Evolutionary conservation across 2,113 vertebrate species (phyloP), one percentile per base, ranked within the genome.

Genomic region (Polypterus senegalus): DNA sequence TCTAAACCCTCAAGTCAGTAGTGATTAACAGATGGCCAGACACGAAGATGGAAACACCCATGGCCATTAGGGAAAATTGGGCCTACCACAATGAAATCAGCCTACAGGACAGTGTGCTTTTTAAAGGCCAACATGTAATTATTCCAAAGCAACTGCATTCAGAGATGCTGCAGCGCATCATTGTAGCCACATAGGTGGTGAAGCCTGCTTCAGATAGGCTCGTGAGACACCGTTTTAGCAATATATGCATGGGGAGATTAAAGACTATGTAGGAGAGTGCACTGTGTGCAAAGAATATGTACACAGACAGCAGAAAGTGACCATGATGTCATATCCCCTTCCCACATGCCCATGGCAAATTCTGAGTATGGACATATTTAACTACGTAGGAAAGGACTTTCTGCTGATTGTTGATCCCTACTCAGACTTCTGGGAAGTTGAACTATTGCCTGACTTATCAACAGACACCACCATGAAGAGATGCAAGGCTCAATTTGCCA

Each of bases 391-490:
- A 61, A 48, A 60, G 27, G 70, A 71, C 56, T 67, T 63, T 27
- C 47, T 53, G 49, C 52, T 58, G 55, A 72, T 51, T 57, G 66
- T 61, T 72, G 66, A 70, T 68, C 71, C 68, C 27, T 54, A 69
- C 48, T 67, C 56, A 59, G 75, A 77, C 72, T 76, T 77, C 72
- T 69, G 65, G 71, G 70, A 74, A 73, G 62, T 67, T 64, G 66
- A 70, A 27, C 27, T 27, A 27, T 27, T 27, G 27, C 27, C 27
- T 27, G 27, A 27, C 27, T 2, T 27, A 27, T 27, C 27, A 27
- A 2, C 27, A 27, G 27, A 27, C 27, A 27, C 27, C 27, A 27
- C 27, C 27, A 27, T 27, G 27, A 27, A 27, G 27, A 27, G 27
- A 27, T 27, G 27, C 27, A 27, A 27, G 27, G 27, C 27, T 27